Evolutionary conservation across 1,140 invertebrate species (phyloP), one percentile per base, ranked within the genome.

Genomic region (Zeugodacus cucurbitae): DNA sequence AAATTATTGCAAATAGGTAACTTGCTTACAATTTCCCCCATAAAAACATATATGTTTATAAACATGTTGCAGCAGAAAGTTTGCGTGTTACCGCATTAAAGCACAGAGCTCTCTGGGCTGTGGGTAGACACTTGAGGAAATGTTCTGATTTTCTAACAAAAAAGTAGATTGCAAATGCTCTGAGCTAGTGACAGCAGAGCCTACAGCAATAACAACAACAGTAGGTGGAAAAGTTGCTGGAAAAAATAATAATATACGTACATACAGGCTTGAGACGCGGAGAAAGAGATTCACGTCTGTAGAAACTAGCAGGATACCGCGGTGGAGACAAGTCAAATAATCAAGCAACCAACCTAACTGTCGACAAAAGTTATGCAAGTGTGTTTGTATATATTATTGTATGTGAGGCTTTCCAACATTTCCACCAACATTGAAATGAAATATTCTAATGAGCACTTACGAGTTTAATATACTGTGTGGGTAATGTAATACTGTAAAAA

Each of bases 371-470:
- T 54, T 20, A 54, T 17, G 48, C 41, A 3, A 1, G 14, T 20
- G 3, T 48, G 44, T 48, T 2, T 2, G 44, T 48, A 17, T 70
- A 3, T 70, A 5, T 26, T 10, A 17, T 1, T 17, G 32, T 17
- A 5, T 70, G 64, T 32, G 64, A 54, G 41, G 34, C 41, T 82
- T 48, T 8, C 8, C 37, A 22, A 82, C 41, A n/a, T 74, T 32
- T 41, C 67, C 34, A 74, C 67, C 67, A 82, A 82, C 74, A 48
- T 82, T 44, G 7, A 48, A 82, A 82, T 82, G 41, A 74, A 20
- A 74, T 74, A 74, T 74, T 74, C 67, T 74, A 74, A 74, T 74
- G 67, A 74, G 67, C 67, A 41, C 67, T 74, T 74, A 20, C 17
- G 34, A 22, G 67, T 74, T 74, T 74, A 74, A 74, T 74, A 32